Evolutionary conservation across 2,113 vertebrate genomes (phyloP).

Genomic region (Lepus timidus): DNA sequence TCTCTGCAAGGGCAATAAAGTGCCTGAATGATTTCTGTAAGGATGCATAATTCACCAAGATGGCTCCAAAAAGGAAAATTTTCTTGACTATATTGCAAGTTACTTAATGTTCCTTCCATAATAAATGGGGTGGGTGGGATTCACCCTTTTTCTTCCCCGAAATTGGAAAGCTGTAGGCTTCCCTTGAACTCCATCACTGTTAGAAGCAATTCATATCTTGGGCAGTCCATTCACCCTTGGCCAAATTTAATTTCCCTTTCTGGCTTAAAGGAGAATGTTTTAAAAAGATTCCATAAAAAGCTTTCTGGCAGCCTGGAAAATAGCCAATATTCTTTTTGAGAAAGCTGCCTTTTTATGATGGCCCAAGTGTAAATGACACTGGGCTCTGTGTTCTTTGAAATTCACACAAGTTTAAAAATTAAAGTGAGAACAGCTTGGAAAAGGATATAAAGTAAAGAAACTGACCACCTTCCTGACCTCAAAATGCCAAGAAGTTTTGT

Average conservation of each 20-base stretch:
- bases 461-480: slow-evolving; percentile 58
- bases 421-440: slow-evolving; percentile 71
- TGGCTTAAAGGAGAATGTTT: slow-evolving; percentile 68
- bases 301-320: slow-evolving; percentile 65
- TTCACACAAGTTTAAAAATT: slow-evolving; percentile 78
- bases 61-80: slow-evolving; percentile 2
- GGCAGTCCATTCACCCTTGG: slow-evolving; percentile 69
- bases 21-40: slow-evolving; percentile 24
- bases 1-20: not conserved
- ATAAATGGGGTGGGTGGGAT: slow-evolving; percentile 37
- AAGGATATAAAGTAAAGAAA: slow-evolving; percentile 42
- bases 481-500: slow-evolving; percentile 51
- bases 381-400: slow-evolving; percentile 69
- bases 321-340: slow-evolving; percentile 73
- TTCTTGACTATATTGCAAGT: slow-evolving; percentile 23
- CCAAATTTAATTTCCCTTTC: slow-evolving; percentile 74
- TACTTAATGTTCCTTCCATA: slow-evolving; percentile 23
- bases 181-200: slow-evolving; percentile 55
- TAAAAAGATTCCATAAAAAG: slow-evolving; percentile 68
- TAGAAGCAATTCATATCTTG: slow-evolving; percentile 65
- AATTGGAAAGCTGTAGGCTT: slow-evolving; percentile 48
- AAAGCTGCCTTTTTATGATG: slow-evolving; percentile 74
- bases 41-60: not conserved
- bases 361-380: slow-evolving; percentile 71
- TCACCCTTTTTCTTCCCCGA: slow-evolving; percentile 22